phyloP scores from a whole-genome alignment of 92 coral and sea anemone genomes.

The Phenganax stokvisi region DNA sequence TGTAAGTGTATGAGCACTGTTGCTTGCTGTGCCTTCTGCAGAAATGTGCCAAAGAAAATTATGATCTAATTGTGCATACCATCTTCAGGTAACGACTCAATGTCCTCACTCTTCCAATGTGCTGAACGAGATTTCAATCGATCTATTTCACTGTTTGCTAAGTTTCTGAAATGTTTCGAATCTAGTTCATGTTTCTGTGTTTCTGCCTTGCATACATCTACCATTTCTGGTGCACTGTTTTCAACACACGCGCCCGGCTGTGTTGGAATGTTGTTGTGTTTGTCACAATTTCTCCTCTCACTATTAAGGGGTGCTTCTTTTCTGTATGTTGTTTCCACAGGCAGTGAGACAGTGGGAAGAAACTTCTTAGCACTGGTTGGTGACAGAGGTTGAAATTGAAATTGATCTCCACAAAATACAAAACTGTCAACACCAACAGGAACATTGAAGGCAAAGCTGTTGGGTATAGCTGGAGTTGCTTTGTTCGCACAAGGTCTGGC shows the following conservation, averaged over 20 bases:
- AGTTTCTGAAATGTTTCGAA: conserved; percentile 5
- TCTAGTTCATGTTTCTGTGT: background rate
- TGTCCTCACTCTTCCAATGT: background rate
- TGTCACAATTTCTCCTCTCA: background rate
- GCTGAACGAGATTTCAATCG: background rate
- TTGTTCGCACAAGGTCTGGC: too few species aligned
- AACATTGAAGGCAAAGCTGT: conserved; percentile 45
- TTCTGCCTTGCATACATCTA: background rate
- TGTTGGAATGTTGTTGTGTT: background rate
- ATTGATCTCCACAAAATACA: conserved; percentile 48
- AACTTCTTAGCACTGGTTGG: conserved; percentile 73
- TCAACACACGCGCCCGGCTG: too few species aligned
- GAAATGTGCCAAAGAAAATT: background rate
- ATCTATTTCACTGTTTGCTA: conserved; percentile 12
- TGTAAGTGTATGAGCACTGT: too few species aligned
- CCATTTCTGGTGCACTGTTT: background rate
- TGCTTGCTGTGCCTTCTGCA: background rate
- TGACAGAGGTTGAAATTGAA: conserved; percentile 76
- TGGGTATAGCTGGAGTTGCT: too few species aligned
- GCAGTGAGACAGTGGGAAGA: conserved; percentile 42
- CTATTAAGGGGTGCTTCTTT: too few species aligned
- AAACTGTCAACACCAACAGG: conserved; percentile 76
- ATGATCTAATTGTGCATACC: background rate
- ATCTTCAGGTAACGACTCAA: background rate
- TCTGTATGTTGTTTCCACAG: too few species aligned